Conservation (phyloP, 2,797 vertebrate genomes). For the Pseudocheirus occidentalis region DNA sequence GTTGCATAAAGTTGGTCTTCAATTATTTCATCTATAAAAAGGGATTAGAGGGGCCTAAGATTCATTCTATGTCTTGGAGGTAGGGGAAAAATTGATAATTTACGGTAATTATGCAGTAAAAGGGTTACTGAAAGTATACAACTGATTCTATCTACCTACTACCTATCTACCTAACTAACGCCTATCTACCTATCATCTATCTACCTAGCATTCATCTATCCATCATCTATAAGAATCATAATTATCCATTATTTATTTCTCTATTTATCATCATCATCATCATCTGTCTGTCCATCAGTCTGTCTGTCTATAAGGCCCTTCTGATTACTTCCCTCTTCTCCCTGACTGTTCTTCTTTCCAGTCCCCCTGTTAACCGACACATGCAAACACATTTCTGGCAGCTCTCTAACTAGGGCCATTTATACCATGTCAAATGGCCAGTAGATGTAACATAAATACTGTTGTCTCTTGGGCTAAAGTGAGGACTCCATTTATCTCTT, state of each 20-base stretch:
- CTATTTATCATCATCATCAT: background rate
- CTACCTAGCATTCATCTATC: background rate
- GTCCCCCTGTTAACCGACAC: background rate
- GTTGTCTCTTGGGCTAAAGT: background rate
- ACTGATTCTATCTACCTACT: background rate
- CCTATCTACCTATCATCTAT: background rate
- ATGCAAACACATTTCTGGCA: background rate
- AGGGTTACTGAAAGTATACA: background rate
- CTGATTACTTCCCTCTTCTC: background rate
- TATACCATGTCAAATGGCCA: background rate
- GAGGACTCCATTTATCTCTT: slow-evolving; percentile 21
- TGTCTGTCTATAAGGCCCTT: background rate
- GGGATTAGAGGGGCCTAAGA: background rate
- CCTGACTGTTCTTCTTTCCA: background rate
- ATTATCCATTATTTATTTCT: background rate
- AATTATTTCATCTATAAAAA: too few species aligned
- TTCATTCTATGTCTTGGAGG: background rate
- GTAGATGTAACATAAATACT: background rate
- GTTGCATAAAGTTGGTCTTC: too few species aligned
- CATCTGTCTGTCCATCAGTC: background rate
- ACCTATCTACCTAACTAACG: too few species aligned
- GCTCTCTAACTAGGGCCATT: background rate
- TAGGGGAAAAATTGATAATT: background rate
- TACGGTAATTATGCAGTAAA: background rate
- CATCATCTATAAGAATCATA: background rate